Base-by-base conservation (phyloP, 2,797 vertebrate species). In the Antennarius maculatus region DNA sequence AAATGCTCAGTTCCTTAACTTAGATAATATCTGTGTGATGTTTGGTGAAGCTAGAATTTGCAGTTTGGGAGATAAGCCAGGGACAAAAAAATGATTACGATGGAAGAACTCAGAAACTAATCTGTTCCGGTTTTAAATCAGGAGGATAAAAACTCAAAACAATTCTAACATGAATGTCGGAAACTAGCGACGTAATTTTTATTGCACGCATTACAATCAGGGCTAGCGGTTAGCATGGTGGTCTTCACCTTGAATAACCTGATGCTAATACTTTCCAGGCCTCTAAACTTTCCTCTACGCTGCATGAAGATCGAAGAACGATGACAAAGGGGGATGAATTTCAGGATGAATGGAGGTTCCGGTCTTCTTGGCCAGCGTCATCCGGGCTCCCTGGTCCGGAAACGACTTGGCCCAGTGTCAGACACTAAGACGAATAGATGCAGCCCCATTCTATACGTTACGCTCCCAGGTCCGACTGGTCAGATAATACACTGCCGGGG, bases 381-480 rank as follows among this genome's bases (percentile, higher is more conserved):
- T 70, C 56, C 60, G 64, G 48, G 52, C 37, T 59, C 55, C 16
- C 54, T 28, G 55, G 34, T 66, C 67, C 72, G 69, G 59, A 74
- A 81, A 76, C 57, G 55, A 61, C 31, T n/a, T 14, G 28, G 55
- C 46, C 47, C 2, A 15, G 37, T 53, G 80, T 75, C 69, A 64
- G 65, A 71, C 59, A 67, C 62, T 59, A 72, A 78, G 76, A 69
- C 50, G 37, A 78, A 79, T 43, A 55, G 73, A 69, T 42, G 45
- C 42, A 12, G 15, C 63, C 71, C 46, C 53, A 51, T 47, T 69
- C 49, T 54, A 45, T 28, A 43, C 15, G 42, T 60, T 65, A 57
- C 29, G 15, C 54, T 73, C 13, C 28, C 50, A 42, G 46, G 74
- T 52, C 75, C 0, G 0, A 64, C 45, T 50, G 15, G 7, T 47